Evolutionary conservation across 2,113 vertebrate species (phyloP), one percentile per base, ranked within the genome.

Genomic region (Oncorhynchus keta): DNA sequence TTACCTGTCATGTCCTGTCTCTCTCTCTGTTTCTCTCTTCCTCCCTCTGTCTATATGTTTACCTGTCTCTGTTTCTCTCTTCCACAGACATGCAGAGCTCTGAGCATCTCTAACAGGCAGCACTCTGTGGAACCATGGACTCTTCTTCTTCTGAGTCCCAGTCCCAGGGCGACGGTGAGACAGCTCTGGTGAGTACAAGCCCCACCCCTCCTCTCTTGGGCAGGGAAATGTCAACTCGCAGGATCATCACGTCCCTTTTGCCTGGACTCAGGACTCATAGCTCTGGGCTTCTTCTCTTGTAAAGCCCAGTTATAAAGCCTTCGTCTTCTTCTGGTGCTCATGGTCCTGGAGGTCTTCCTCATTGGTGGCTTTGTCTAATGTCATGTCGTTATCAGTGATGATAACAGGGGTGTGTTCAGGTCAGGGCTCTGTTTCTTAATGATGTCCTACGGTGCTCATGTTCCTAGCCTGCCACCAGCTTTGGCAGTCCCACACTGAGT

Each of bases 121-220:
- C 24, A 24, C 24, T 24, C 24, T 24, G 1, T 1, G 24, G 24
- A 24, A 24, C 24, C 24, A 24, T 24, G 24, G 24, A 24, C n/a
- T n/a, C n/a, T n/a, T n/a, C n/a, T n/a, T n/a, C n/a, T n/a, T n/a
- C n/a, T n/a, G 76, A 94, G 76, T 85, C 86, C 79, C 92, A 94
- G 76, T 85, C 86, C 78, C 92, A 91, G 81, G 89, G 83, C 81
- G 92, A 93, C 77, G 82, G 90, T 48, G 88, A 92, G 77, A 89
- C 86, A 83, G 83, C 90, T 87, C 85, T 90, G 91, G 92, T 93
- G 79, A 93, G 91, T 90, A 8, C 45, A 30, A 20, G 30, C 62
- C 51, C 3, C 16, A 5, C 16, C 16, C 14, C 51, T 55, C 16
- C 51, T 55, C 51, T 18, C 51, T 55, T 55, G 14, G 3, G 13